Conservation (phyloP, 2,797 vertebrate genomes). For the Serranus cabrilla region DNA sequence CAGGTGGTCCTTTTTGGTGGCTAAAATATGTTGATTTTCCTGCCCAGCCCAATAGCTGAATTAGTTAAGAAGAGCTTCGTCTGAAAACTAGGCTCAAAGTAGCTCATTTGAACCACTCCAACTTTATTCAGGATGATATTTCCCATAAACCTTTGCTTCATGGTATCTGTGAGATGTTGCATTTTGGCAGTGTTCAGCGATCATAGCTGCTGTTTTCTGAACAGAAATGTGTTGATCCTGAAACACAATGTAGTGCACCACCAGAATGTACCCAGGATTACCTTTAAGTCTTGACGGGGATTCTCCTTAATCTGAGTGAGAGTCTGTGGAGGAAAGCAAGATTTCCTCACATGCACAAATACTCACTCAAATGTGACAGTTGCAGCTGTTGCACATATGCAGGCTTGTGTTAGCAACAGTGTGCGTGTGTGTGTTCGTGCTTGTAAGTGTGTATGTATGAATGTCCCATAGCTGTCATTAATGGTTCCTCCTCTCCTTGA, state of each 20-base stretch:
- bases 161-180: neutral
- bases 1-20: too few relatives aligned
- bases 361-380: constrained; percentile 24
- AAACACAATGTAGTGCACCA: neutral
- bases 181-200: neutral
- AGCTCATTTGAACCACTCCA: neutral
- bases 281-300: neutral
- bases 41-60: too few relatives aligned
- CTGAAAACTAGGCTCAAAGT: neutral
- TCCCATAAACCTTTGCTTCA: neutral
- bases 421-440: constrained; percentile 17
- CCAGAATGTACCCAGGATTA: neutral
- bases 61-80: neutral
- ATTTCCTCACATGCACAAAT: constrained; percentile 31
- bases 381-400: constrained; percentile 62
- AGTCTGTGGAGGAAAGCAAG: constrained; percentile 20
- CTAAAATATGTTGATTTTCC: too few relatives aligned
- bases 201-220: neutral
- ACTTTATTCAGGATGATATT: neutral
- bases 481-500: constrained; percentile 31
- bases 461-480: constrained; percentile 44
- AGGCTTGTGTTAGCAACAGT: constrained; percentile 21
- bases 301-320: constrained; percentile 2
- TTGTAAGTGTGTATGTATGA: constrained; percentile 9
- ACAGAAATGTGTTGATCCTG: neutral